Evolutionary conservation across 2,888 invertebrate species (phyloP).

Genomic region (Apantesis nais): DNA sequence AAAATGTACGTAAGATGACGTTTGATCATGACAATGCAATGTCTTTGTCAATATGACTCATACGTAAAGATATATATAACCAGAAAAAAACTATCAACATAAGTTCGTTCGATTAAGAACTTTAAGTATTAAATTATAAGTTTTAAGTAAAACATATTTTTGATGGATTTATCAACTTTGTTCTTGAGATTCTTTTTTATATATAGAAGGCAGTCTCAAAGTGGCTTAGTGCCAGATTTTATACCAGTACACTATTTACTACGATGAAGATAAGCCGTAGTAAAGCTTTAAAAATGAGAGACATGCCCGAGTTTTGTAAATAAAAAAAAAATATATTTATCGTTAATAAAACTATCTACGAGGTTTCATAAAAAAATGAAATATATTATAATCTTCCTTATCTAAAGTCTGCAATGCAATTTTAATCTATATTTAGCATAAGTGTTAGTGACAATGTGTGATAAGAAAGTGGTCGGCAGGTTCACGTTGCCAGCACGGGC

Average conservation of each 20-base stretch:
- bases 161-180: slow-evolving; percentile 47
- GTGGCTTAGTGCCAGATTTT: slow-evolving; percentile 69
- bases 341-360: no score
- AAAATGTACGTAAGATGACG: no score
- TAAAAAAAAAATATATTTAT: not conserved
- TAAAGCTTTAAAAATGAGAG: slow-evolving; percentile 14
- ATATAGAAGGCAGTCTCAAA: slow-evolving; percentile 57
- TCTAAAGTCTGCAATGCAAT: not conserved
- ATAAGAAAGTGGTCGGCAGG: slow-evolving; percentile 58
- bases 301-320: slow-evolving; percentile 7
- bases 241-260: slow-evolving; percentile 66
- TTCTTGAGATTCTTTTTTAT: slow-evolving; percentile 58
- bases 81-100: slow-evolving; percentile 17
- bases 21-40: slow-evolving; percentile 22
- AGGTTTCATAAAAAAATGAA: not conserved
- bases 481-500: slow-evolving; percentile 73
- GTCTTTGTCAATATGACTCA: slow-evolving; percentile 41
- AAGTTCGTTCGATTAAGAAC: slow-evolving; percentile 35
- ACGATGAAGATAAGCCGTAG: slow-evolving; percentile 42
- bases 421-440: slow-evolving; percentile 3
- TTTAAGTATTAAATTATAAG: slow-evolving; percentile 27
- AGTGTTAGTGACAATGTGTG: slow-evolving; percentile 43
- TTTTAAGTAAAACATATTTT: slow-evolving; percentile 24
- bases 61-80: not conserved
- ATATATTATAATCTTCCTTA: not conserved